phyloP scores from a whole-genome alignment of 2,797 vertebrate genomes.

The Pangasius macronema region DNA sequence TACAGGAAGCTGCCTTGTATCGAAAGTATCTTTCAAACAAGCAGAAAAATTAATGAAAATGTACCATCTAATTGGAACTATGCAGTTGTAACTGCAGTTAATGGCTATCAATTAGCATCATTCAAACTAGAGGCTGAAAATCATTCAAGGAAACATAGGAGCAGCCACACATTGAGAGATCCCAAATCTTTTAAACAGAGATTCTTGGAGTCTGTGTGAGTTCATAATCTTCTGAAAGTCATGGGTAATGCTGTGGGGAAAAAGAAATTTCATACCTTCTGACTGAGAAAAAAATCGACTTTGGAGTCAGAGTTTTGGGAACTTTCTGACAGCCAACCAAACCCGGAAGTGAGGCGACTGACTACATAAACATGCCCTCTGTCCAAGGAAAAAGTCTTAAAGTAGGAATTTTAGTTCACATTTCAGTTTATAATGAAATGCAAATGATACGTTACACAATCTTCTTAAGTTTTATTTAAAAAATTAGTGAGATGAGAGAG shows the following conservation, averaged over 20 bases:
- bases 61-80: slow-evolving; percentile 11
- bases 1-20: slow-evolving; percentile 20
- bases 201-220: neutral
- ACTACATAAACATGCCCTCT: neutral
- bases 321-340: neutral
- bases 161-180: neutral
- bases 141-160: neutral
- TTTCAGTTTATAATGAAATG: neutral
- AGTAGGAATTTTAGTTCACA: neutral
- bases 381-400: neutral
- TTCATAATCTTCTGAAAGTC: neutral
- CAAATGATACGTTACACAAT: neutral
- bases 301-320: neutral
- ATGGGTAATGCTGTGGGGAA: neutral
- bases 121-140: neutral
- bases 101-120: neutral
- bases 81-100: neutral
- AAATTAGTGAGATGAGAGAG: neutral
- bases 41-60: slow-evolving; percentile 32
- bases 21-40: slow-evolving; percentile 13
- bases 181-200: neutral
- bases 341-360: neutral
- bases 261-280: neutral
- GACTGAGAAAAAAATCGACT: neutral
- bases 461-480: neutral